These are phyloP conservation scores for Nematolebias whitei DNA, from an alignment of 2,113 vertebrate genomes.

Conservation along the genomic window DNA sequence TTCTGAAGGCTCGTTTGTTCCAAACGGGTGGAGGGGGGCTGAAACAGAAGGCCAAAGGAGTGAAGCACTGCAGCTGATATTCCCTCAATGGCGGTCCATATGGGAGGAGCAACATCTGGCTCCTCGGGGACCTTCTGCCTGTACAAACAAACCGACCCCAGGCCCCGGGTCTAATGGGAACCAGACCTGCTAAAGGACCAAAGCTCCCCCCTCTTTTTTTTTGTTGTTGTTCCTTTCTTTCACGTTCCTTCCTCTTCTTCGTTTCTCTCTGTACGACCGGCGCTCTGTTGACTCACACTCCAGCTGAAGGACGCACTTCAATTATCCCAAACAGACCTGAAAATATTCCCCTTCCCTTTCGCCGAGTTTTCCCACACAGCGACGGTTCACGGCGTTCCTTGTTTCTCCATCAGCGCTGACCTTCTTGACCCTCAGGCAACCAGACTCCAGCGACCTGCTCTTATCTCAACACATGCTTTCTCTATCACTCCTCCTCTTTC, in stretches of 20 bases:
- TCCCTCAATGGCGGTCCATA: slow-evolving; percentile 50
- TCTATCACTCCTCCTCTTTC: slow-evolving; percentile 34
- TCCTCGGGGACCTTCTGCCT: slow-evolving; percentile 73
- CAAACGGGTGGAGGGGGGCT: slow-evolving; percentile 65
- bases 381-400: slow-evolving; percentile 44
- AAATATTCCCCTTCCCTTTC: slow-evolving; percentile 72
- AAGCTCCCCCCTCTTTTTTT: slow-evolving; percentile 49
- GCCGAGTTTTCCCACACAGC: slow-evolving; percentile 70
- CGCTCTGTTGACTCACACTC: slow-evolving; percentile 54
- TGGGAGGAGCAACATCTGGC: slow-evolving; percentile 73
- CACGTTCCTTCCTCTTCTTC: slow-evolving; percentile 28
- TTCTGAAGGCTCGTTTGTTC: slow-evolving; percentile 61
- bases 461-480: slow-evolving; percentile 64
- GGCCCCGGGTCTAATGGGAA: slow-evolving; percentile 83
- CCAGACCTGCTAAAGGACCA: slow-evolving; percentile 76
- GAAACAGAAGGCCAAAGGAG: slow-evolving; percentile 49
- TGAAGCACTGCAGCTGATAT: slow-evolving; percentile 70
- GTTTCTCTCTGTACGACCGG: slow-evolving; percentile 33
- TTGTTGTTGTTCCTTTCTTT: slow-evolving; percentile 29
- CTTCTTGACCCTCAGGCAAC: slow-evolving; percentile 56
- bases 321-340: slow-evolving; percentile 84
- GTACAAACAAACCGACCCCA: slow-evolving; percentile 76
- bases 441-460: slow-evolving; percentile 53
- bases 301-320: slow-evolving; percentile 78
- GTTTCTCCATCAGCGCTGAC: slow-evolving; percentile 57